Evolutionary conservation across 2,797 vertebrate species (phyloP), one percentile per base, ranked within the genome.

Genomic region (Chelon auratus): DNA sequence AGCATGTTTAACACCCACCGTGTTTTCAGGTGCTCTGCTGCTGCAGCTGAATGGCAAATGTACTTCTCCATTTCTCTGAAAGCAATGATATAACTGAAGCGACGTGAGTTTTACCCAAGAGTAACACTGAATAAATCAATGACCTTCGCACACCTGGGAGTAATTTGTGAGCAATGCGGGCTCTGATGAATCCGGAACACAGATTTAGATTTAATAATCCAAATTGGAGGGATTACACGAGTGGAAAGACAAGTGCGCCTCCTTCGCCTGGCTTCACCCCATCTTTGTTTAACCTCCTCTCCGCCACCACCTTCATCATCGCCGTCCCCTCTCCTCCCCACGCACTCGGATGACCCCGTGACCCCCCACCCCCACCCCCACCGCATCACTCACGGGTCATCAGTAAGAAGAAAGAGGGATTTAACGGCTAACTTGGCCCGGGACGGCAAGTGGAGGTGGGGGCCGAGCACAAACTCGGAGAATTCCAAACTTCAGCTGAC

Each of bases 311-410:
- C 74, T 68, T 72, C 65, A 65, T 71, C 85, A 58, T 54, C 48
- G 24, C 9, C 62, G 18, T 37, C 57, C 20, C 36, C 40, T 36
- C 33, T 52, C 55, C 65, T 22, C 63, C 66, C 61, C 72, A 33
- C 42, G 51, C 72, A 70, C 80, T 79, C 81, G 61, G 45, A 73
- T 82, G 86, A 92, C 89, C 90, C 85, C 0, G 48, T 84, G 82
- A 90, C 83, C 87, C 89, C 68, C 70, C 77, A 75, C 65, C 30
- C 30, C 30, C 80, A 80, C 83, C 30, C 70, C 78, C 75, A 74
- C 67, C 80, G 78, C 83, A 93, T 91, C 84, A 90, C 79, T 92
- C 84, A 93, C 53, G 82, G 93, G 89, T 94, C 92, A 92, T 82
- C 91, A 85, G 83, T 80, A 78, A 88, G 86, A 91, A 92, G 78